Evolutionary conservation across 2,888 invertebrate genomes (phyloP).

Genomic region (Sepiola atlantica): DNA sequence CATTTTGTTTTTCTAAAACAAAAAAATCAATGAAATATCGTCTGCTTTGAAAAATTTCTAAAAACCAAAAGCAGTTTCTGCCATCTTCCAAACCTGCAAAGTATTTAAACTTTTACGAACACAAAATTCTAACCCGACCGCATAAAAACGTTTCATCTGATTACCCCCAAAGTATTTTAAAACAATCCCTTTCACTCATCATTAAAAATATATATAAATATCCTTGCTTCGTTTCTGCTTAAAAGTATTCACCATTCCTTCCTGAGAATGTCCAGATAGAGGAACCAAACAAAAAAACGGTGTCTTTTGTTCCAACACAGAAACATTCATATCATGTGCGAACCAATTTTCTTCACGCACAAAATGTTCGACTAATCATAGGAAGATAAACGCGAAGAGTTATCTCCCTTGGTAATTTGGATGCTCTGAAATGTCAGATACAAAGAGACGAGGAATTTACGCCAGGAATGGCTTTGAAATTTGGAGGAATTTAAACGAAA

Average conservation of each 20-base stretch:
- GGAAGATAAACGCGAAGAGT: neutral
- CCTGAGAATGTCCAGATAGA: neutral
- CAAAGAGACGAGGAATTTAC: neutral
- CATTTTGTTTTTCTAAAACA: too few relatives aligned
- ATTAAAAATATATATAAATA: neutral
- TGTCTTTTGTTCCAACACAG: too few relatives aligned
- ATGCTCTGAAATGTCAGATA: neutral
- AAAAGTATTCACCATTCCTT: neutral
- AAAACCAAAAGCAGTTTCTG: neutral
- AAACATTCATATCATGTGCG: neutral
- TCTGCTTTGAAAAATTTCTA: neutral
- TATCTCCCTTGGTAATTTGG: neutral
- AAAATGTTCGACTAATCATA: neutral
- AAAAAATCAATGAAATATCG: too few relatives aligned
- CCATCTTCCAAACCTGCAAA: neutral
- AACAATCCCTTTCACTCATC: neutral
- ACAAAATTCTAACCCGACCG: neutral
- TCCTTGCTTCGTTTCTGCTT: neutral
- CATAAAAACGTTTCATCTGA: neutral
- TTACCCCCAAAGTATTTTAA: slow-evolving; percentile 23
- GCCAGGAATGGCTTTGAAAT: neutral
- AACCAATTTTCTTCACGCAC: neutral
- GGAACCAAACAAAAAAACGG: too few relatives aligned
- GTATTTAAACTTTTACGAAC: neutral
- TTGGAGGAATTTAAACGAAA: neutral